These are phyloP conservation scores for Fulmarus glacialis DNA, from an alignment of 2,113 vertebrate species.

Conservation along the genomic window DNA sequence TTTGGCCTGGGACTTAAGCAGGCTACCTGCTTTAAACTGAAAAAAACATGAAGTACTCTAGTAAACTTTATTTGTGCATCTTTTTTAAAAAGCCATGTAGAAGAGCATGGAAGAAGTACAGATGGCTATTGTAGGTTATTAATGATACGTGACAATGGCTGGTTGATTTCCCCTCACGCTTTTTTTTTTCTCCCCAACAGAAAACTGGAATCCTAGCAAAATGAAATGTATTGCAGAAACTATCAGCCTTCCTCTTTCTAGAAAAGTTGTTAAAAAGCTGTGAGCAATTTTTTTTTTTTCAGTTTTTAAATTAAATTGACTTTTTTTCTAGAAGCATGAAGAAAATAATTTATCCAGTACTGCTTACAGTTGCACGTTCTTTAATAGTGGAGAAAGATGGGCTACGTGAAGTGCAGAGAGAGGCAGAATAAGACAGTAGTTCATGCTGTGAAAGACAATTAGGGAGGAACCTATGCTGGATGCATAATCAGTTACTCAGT, in stretches of 20 bases:
- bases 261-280: background rate
- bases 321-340: background rate
- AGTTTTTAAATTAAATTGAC: background rate
- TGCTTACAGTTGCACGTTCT: background rate
- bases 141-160: background rate
- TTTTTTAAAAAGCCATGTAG: background rate
- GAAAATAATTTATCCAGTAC: background rate
- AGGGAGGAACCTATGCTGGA: background rate
- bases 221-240: background rate
- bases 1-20: constrained; percentile 15
- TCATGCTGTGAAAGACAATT: background rate
- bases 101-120: background rate
- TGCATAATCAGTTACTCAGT: background rate
- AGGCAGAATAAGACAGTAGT: background rate
- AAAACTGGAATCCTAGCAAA: background rate
- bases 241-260: background rate
- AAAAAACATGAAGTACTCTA: background rate
- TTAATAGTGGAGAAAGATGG: background rate
- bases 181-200: background rate
- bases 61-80: background rate
- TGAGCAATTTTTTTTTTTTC: background rate
- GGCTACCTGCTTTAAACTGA: background rate
- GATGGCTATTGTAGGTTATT: background rate
- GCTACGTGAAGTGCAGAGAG: background rate
- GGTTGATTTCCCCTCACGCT: background rate